Evolutionary conservation across 2,113 vertebrate species (phyloP).

Genomic region (Anthoscopus minutus): DNA sequence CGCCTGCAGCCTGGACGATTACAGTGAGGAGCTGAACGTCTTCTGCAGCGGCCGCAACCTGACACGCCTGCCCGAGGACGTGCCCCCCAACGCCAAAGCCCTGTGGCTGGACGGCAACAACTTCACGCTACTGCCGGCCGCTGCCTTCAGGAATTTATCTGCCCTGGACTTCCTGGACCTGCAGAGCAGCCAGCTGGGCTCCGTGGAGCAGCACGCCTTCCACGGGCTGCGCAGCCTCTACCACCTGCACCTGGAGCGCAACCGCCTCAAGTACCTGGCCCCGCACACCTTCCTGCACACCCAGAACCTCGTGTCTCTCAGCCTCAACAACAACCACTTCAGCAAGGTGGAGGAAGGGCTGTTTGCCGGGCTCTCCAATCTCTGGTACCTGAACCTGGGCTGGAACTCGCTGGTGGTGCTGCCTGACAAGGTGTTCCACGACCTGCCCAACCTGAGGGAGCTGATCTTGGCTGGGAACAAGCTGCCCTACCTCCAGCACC

Average conservation of each 20-base stretch:
- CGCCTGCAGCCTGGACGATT: slow-evolving; percentile 80
- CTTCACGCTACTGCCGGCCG: slow-evolving; percentile 74
- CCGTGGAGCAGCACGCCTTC: slow-evolving; percentile 82
- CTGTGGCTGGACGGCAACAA: slow-evolving; percentile 92
- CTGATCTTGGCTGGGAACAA: slow-evolving; percentile 89
- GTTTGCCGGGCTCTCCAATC: slow-evolving; percentile 83
- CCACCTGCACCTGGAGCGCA: slow-evolving; percentile 88
- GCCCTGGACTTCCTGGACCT: slow-evolving; percentile 88
- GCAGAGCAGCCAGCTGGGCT: slow-evolving; percentile 78
- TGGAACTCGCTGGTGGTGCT: slow-evolving; percentile 90
- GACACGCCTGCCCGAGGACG: slow-evolving; percentile 69
- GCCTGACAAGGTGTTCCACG: slow-evolving; percentile 82
- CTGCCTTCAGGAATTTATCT: slow-evolving; percentile 79
- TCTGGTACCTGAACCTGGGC: slow-evolving; percentile 93
- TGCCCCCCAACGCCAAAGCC: slow-evolving; percentile 74
- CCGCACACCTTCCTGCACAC: slow-evolving; percentile 81
- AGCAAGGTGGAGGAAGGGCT: slow-evolving; percentile 83
- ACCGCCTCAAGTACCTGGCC: slow-evolving; percentile 75
- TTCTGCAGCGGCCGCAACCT: slow-evolving; percentile 90
- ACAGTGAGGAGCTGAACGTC: slow-evolving; percentile 80
- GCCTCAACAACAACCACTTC: slow-evolving; percentile 87
- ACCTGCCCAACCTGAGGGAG: slow-evolving; percentile 83
- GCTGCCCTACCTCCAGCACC: slow-evolving; percentile 89
- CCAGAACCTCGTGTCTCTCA: slow-evolving; percentile 82
- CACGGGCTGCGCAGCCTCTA: slow-evolving; percentile 78